Evolutionary conservation across 2,797 vertebrate genomes (phyloP).

Genomic region (Euthynnus affinis): DNA sequence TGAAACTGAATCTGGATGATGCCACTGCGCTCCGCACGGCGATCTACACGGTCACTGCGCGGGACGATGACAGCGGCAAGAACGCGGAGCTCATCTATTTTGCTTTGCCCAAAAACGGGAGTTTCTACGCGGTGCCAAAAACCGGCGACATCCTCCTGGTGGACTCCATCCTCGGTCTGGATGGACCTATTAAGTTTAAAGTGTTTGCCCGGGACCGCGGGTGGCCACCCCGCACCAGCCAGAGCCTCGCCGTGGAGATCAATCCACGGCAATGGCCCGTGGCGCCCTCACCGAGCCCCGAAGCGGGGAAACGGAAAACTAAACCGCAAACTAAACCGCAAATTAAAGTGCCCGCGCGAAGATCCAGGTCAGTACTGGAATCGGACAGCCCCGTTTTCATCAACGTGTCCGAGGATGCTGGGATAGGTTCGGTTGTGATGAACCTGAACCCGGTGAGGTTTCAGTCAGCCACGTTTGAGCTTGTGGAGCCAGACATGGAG

Average conservation of each 20-base stretch:
- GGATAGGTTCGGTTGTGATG: slow-evolving; percentile 87
- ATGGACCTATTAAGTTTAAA: slow-evolving; percentile 83
- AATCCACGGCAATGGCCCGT: slow-evolving; percentile 81
- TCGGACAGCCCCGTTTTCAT: slow-evolving; percentile 81
- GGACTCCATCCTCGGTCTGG: slow-evolving; percentile 89
- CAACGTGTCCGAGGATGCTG: slow-evolving; percentile 89
- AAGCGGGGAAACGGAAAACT: neutral
- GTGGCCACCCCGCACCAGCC: slow-evolving; percentile 87
- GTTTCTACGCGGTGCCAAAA: slow-evolving; percentile 92
- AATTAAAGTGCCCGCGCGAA: slow-evolving; percentile 50
- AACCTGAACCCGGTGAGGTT: slow-evolving; percentile 85
- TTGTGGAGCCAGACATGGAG: slow-evolving; percentile 84
- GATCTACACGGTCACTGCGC: slow-evolving; percentile 85
- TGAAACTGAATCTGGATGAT: slow-evolving; percentile 87
- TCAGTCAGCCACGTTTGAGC: slow-evolving; percentile 83
- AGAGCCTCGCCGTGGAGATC: slow-evolving; percentile 85
- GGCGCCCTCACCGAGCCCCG: slow-evolving; percentile 20
- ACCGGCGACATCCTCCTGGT: slow-evolving; percentile 90
- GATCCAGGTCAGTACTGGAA: slow-evolving; percentile 76
- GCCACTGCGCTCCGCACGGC: slow-evolving; percentile 88
- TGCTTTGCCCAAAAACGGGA: slow-evolving; percentile 85
- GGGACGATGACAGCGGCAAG: slow-evolving; percentile 88
- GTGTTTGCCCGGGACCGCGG: slow-evolving; percentile 90
- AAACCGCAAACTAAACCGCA: slow-evolving; percentile 9
- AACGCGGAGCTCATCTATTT: slow-evolving; percentile 92